Base-by-base conservation (phyloP, 2,888 invertebrate species). In the Euplexia lucipara region DNA sequence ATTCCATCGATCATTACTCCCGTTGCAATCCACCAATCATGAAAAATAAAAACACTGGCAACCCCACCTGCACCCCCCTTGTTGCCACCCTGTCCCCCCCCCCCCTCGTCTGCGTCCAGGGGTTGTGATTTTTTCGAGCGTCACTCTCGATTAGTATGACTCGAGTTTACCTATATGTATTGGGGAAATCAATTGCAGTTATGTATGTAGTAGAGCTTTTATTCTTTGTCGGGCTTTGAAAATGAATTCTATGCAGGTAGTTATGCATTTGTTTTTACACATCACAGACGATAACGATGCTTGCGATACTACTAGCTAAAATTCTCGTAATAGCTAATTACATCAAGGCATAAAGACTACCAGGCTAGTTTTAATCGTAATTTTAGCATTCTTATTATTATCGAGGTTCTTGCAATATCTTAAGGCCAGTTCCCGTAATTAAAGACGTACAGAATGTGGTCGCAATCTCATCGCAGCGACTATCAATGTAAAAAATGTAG, bases 1-100 rank as follows among this genome's bases (percentile, higher is more conserved):
- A 94, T 94, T 92, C 94, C 92, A 95, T 95, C 94, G 95, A 95
- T 95, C 95, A 94, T 95, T 94, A 93, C 94, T 92, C 89, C 86
- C 88, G 90, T 88, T 94, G 95, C 94, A 94, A 94, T 93, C 94
- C 94, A 91, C 94, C 95, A 94, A 94, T 94, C 93, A 92, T 86
- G 92, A 91, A 94, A 92, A 94, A 95, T 94, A 92, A 95, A 94
- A 95, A 94, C 93, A 94, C 79, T 86, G 89, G 85, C 90, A 83
- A 86, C 92, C 91, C 92, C 91, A 90, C 91, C 91, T 89, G 89
- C 88, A 83, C 82, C 86, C 85, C 82, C 77, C 76, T 63, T 57
- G 49, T 49, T 62, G 42, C 75, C 75, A 61, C 72, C 81, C 67
- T 45, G 18, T 20, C 1, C 53, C 83, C 79, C 81, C 83, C 79